These are phyloP conservation scores for Cenopis cana DNA, from an alignment of 2,888 invertebrate species.

Conservation along the genomic window DNA sequence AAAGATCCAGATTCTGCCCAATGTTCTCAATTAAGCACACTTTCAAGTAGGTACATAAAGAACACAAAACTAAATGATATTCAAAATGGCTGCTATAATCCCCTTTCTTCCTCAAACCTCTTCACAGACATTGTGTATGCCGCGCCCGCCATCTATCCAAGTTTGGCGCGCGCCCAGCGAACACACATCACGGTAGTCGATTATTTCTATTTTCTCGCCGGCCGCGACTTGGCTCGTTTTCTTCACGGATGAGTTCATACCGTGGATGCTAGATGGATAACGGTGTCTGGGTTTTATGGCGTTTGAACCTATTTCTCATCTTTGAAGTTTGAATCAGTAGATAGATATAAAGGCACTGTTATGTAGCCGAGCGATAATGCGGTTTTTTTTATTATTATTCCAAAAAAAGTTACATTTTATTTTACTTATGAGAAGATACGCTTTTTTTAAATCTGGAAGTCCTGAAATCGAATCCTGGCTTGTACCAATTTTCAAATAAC, in stretches of 20 bases:
- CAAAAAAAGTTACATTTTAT: no score
- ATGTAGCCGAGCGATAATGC: no score
- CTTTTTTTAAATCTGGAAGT: no score
- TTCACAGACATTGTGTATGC: conserved; percentile 20
- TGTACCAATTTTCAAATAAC: no score
- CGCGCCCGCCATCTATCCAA: conserved; percentile 47
- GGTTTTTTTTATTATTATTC: no score
- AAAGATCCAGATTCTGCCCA: no score
- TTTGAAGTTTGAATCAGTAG: background rate
- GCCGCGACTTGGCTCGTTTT: conserved; percentile 38
- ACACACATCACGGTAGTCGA: conserved; percentile 33
- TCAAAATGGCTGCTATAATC: background rate
- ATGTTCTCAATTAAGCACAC: no score
- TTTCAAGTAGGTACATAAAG: no score
- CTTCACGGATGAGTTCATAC: conserved; percentile 28
- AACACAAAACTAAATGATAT: background rate
- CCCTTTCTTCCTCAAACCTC: background rate
- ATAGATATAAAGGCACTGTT: no score
- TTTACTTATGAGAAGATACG: no score
- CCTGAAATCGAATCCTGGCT: no score
- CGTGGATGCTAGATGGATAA: conserved; percentile 8
- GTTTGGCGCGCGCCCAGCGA: conserved; percentile 50
- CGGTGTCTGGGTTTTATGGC: background rate
- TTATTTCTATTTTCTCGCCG: conserved; percentile 36
- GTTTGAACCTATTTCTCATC: background rate